Base-by-base conservation (phyloP, 2,797 vertebrate species). In the Thalassophryne amazonica region DNA sequence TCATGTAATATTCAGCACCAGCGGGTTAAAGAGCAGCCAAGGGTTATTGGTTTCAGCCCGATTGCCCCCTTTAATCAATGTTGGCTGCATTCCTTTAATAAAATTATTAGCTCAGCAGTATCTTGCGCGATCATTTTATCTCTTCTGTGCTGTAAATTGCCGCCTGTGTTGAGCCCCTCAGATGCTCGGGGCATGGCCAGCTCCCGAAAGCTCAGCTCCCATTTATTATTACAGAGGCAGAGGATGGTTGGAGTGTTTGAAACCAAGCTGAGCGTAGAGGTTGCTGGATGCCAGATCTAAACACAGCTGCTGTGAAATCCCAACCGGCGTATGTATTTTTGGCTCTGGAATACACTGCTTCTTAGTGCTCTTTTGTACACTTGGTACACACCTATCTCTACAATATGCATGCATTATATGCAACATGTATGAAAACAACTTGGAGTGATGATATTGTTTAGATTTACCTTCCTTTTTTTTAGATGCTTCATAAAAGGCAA, bases 21-120 rank as follows among this genome's bases (percentile, higher is more conserved):
- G 66, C 72, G 75, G 91, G 90, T 92, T 89, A 92, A 91, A 92
- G 91, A 89, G 85, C 89, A 92, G 76, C 71, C 78, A 71, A 78
- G 88, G 90, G 90, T 90, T 93, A 93, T 92, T 91, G 91, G 90
- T 88, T 88, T 90, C 84, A 90, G 91, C 83, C 86, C 81, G 73
- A 88, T 89, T 89, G 79, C 87, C 89, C 86, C 89, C 88, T 90
- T 91, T 91, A 93, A 92, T 93, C 90, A 92, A 92, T 93, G 90
- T 80, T 85, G 87, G 88, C 89, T 91, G 90, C 89, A 91, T 91
- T 86, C 85, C 87, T 92, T 90, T 91, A 90, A 90, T 92, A 91
- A 90, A 91, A 91, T 90, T 84, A 91, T 92, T 91, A 91, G 89
- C 90, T 91, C 90, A 91, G 90, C 91, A 91, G 83, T 91, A 91